A percentile compares a stretch with the other conserved stretches of the same genome.
phyloP scores from a whole-genome alignment of 2,113 vertebrate genomes.

The Atrichornis clamosus region DNA sequence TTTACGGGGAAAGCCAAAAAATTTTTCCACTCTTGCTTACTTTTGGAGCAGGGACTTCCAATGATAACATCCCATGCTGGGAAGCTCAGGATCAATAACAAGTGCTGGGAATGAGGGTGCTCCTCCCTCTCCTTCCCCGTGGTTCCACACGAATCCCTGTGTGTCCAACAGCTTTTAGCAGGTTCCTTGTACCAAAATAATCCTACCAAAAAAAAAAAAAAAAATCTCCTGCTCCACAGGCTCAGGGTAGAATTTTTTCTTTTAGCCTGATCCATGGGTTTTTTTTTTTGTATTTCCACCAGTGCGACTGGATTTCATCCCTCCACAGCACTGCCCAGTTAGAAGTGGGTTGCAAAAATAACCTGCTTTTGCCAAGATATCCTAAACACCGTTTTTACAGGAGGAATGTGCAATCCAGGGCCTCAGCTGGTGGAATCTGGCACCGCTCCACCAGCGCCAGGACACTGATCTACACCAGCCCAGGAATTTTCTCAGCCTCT shows the following conservation, averaged over 20 bases:
- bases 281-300: background rate
- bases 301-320: slow-evolving; percentile 26
- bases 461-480: background rate
- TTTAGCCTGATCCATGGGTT: background rate
- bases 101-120: background rate
- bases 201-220: no score
- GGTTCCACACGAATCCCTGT: background rate
- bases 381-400: slow-evolving; percentile 49
- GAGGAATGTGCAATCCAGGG: background rate
- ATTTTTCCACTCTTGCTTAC: background rate
- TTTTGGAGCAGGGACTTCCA: background rate
- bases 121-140: background rate
- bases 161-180: background rate
- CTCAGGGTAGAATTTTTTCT: background rate
- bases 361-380: slow-evolving; percentile 22
- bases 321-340: background rate
- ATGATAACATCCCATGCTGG: background rate
- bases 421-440: slow-evolving; percentile 22
- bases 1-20: background rate
- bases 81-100: background rate
- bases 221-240: background rate
- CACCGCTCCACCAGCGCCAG: background rate
- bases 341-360: slow-evolving; percentile 12
- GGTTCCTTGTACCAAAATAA: background rate
- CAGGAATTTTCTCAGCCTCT: background rate